These are phyloP conservation scores for Drosophila antonietae DNA, from an alignment of 2,888 invertebrate genomes.

Conservation along the genomic window DNA sequence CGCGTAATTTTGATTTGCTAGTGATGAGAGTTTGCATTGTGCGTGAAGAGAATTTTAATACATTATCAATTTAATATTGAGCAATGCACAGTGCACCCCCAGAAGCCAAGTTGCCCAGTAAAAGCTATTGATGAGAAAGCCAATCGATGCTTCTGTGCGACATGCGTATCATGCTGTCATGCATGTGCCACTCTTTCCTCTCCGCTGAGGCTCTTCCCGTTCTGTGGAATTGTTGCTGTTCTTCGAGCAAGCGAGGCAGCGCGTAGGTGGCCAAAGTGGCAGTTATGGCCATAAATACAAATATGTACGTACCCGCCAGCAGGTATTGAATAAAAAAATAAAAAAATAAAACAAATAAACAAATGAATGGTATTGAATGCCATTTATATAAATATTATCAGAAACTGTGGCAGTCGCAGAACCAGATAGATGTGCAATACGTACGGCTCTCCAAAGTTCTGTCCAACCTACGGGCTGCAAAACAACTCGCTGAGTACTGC, in stretches of 20 bases:
- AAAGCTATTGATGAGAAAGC: constrained; percentile 23
- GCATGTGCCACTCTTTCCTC: constrained; percentile 14
- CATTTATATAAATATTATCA: constrained; percentile 58
- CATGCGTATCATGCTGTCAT: constrained; percentile 26
- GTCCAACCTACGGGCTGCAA: constrained; percentile 52
- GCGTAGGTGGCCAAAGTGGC: constrained; percentile 74
- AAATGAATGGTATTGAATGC: constrained; percentile 57
- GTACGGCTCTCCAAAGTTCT: constrained; percentile 29
- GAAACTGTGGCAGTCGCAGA: constrained; percentile 46
- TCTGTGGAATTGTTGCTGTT: constrained; percentile 47
- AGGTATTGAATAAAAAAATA: constrained; percentile 64
- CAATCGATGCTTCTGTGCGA: constrained; percentile 24
- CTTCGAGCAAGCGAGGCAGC: constrained; percentile 48
- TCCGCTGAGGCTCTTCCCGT: constrained; percentile 21
- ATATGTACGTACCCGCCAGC: constrained; percentile 71
- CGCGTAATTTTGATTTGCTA: constrained; percentile 11
- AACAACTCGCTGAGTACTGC: constrained; percentile 11
- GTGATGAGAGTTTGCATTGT: constrained; percentile 23
- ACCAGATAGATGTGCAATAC: constrained; percentile 65
- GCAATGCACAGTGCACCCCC: neutral
- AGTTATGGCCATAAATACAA: constrained; percentile 78
- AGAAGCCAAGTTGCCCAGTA: constrained; percentile 3
- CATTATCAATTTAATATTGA: constrained; percentile 2
- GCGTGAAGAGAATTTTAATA: constrained; percentile 38
- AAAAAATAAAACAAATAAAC: neutral